A percentile compares a stretch with the other conserved stretches of the same genome.
Conservation (phyloP, 2,888 invertebrate genomes). For the Diachrysia chrysitis region DNA sequence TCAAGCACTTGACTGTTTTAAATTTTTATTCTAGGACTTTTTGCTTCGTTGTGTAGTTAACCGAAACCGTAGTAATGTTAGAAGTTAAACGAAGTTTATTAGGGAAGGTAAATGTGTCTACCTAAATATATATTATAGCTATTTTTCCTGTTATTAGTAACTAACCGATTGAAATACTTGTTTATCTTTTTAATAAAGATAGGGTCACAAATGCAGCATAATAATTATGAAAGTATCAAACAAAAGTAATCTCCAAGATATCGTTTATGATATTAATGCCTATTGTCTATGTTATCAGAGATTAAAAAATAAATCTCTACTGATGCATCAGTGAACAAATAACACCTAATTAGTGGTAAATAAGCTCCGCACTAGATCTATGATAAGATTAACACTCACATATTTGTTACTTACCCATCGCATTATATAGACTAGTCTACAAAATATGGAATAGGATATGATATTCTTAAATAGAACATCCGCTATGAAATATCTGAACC, state of each 20-base stretch:
- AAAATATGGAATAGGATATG: background rate
- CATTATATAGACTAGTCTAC: background rate
- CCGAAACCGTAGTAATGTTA: too few species aligned
- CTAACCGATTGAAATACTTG: too few species aligned
- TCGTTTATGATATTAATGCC: background rate
- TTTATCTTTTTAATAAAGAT: too few species aligned
- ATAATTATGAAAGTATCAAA: background rate
- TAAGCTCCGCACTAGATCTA: background rate
- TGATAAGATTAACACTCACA: background rate
- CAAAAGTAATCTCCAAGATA: slow-evolving; percentile 11
- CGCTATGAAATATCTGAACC: background rate
- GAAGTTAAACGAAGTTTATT: too few species aligned
- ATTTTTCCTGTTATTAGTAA: too few species aligned
- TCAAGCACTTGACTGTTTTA: background rate
- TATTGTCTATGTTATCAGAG: slow-evolving; percentile 1
- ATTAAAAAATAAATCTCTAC: background rate
- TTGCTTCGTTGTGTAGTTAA: too few species aligned
- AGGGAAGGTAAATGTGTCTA: too few species aligned
- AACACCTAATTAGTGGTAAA: background rate
- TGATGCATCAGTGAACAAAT: background rate
- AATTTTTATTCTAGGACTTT: background rate
- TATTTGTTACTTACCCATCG: background rate
- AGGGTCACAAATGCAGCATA: too few species aligned
- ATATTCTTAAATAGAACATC: background rate
- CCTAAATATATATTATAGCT: too few species aligned